phyloP scores from a whole-genome alignment of 2,888 invertebrate species.

The Apocheima hispidaria region DNA sequence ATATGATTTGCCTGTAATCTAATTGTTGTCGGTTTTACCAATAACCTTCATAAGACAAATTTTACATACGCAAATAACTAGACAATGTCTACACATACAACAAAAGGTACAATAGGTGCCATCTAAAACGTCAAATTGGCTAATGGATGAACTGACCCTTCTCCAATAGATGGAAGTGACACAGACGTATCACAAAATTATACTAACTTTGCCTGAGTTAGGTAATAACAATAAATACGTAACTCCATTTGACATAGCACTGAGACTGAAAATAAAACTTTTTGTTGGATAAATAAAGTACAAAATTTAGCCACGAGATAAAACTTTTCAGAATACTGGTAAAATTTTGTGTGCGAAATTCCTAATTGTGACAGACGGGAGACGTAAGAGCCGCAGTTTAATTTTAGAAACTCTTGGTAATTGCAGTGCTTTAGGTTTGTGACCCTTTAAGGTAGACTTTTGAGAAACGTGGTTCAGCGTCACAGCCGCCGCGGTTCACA shows the following conservation, averaged over 20 bases:
- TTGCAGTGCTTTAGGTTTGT: background rate
- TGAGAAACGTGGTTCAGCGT: background rate
- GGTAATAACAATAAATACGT: conserved; percentile 24
- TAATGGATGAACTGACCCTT: conserved; percentile 32
- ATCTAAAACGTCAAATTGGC: conserved; percentile 28
- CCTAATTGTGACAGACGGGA: conserved; percentile 20
- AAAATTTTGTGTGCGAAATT: conserved; percentile 9
- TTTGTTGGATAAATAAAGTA: conserved; percentile 19
- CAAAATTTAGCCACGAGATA: background rate
- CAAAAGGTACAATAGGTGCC: background rate
- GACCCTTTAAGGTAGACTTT: background rate
- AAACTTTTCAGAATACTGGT: conserved; percentile 12
- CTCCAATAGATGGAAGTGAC: conserved; percentile 29
- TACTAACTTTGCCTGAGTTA: conserved; percentile 19
- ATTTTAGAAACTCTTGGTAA: background rate
- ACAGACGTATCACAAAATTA: conserved; percentile 30
- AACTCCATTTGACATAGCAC: conserved; percentile 22
- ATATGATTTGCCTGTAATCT: too few relatives aligned
- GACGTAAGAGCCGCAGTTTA: conserved; percentile 6
- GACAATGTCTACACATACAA: too few relatives aligned
- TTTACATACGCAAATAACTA: too few relatives aligned
- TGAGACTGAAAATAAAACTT: conserved; percentile 28
- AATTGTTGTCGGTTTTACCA: too few relatives aligned
- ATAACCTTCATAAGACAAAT: too few relatives aligned
- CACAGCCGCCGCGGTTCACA: too few relatives aligned